phyloP scores from a whole-genome alignment of 2,888 invertebrate species.

The Drosophila peninsularis region DNA sequence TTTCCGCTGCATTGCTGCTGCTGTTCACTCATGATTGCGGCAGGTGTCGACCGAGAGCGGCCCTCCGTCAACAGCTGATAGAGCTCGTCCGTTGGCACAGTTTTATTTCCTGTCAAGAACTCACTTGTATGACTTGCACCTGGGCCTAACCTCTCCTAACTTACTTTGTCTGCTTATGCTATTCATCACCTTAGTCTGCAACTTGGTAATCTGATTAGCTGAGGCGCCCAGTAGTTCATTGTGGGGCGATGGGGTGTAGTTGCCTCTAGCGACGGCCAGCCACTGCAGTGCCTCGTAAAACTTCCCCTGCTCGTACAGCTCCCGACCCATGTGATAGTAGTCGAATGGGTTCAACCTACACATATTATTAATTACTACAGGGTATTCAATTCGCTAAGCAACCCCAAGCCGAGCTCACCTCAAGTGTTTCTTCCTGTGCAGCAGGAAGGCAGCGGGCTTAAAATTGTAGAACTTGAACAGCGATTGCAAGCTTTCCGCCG shows the following conservation, averaged over 20 bases:
- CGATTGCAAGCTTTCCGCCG: slow-evolving; percentile 17
- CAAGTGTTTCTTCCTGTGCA: not conserved
- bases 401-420: slow-evolving; percentile 23
- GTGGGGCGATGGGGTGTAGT: slow-evolving; percentile 23
- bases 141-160: not conserved
- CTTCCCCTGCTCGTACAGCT: slow-evolving; percentile 23
- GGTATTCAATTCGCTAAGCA: not conserved
- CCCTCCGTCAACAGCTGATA: slow-evolving; percentile 2
- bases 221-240: slow-evolving; percentile 33
- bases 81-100: not conserved
- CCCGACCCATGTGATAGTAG: slow-evolving; percentile 52
- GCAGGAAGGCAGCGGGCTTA: slow-evolving; percentile 27
- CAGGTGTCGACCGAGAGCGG: slow-evolving; percentile 2
- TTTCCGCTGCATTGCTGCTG: slow-evolving; percentile 24
- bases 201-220: slow-evolving; percentile 30
- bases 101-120: not conserved
- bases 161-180: slow-evolving; percentile 28
- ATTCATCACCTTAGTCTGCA: slow-evolving; percentile 25
- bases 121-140: not conserved
- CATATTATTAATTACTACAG: not conserved
- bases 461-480: slow-evolving; percentile 40
- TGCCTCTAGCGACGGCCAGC: slow-evolving; percentile 40
- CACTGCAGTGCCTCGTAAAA: slow-evolving; percentile 43
- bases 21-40: not conserved
- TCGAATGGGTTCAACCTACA: slow-evolving; percentile 30